Percentiles rank a stretch among this genome's conserved stretches.
phyloP scores from a whole-genome alignment of 2,797 vertebrate species.

The Sebastes hubbsi region DNA sequence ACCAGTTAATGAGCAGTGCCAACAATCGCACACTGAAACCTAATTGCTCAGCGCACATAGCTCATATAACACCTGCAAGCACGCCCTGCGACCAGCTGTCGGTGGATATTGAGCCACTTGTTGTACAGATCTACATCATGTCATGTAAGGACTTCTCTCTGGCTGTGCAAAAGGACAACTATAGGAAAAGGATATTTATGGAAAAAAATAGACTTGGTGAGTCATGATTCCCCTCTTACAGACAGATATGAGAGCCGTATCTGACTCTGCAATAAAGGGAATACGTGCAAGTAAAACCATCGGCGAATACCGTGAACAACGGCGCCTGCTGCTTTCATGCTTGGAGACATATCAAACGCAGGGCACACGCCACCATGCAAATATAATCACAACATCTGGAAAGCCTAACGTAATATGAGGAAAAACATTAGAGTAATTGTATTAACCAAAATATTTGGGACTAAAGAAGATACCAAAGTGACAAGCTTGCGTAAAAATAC shows the following conservation, averaged over 20 bases:
- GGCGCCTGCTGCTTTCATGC: conserved; percentile 45
- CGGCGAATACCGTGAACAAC: conserved; percentile 24
- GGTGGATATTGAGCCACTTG: not conserved
- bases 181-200: not conserved
- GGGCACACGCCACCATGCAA: conserved; percentile 42
- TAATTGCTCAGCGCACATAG: not conserved
- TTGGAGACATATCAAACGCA: conserved; percentile 37
- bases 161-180: not conserved
- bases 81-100: not conserved
- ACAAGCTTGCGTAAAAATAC: conserved; percentile 9
- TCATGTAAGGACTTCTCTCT: not conserved
- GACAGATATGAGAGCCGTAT: not conserved
- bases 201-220: not conserved
- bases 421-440: conserved; percentile 46
- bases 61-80: not conserved
- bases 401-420: conserved; percentile 42
- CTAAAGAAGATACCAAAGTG: conserved; percentile 27
- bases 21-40: not conserved
- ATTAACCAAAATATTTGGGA: conserved; percentile 49
- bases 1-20: not conserved
- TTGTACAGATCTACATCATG: not conserved
- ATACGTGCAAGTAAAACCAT: conserved; percentile 38
- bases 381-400: conserved; percentile 54
- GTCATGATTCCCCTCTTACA: not conserved
- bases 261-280: not conserved